These are phyloP conservation scores for Stenopsyche tienmushanensis DNA, from an alignment of 1,140 invertebrate genomes.

Conservation along the genomic window DNA sequence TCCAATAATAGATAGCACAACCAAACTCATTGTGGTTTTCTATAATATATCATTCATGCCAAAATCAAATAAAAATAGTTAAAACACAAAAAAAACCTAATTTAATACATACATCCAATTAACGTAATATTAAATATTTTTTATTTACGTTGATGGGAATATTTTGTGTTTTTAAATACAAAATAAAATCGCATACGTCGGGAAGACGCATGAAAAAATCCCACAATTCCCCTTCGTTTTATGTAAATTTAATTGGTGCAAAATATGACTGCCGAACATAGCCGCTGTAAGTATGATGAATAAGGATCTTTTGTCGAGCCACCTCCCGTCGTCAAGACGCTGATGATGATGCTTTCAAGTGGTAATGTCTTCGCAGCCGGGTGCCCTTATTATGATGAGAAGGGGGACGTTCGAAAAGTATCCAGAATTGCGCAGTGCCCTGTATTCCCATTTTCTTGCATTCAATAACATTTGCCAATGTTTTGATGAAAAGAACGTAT, in stretches of 20 bases:
- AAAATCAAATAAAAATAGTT: too few species aligned
- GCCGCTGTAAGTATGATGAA: conserved; percentile 1
- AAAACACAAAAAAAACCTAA: not conserved
- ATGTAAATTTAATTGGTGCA: conserved; percentile 25
- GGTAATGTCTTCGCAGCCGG: conserved; percentile 28
- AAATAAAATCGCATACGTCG: not conserved
- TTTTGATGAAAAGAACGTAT: not conserved
- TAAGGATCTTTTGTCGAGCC: conserved; percentile 14
- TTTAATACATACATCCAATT: not conserved
- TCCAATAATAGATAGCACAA: too few species aligned
- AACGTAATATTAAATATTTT: conserved; percentile 6
- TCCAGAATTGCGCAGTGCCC: conserved; percentile 1
- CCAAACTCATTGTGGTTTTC: too few species aligned
- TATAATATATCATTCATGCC: too few species aligned
- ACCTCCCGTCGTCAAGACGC: conserved; percentile 12
- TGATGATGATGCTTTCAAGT: conserved; percentile 26
- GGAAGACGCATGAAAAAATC: not conserved
- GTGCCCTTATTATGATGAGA: not conserved
- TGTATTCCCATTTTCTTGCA: too few species aligned
- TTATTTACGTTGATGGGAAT: too few species aligned
- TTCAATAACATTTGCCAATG: too few species aligned
- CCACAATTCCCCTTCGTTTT: conserved; percentile 1
- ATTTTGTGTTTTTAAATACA: too few species aligned
- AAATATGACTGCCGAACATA: not conserved
- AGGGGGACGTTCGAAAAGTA: conserved; percentile 1